These are phyloP conservation scores for Epinephelus lanceolatus DNA, from an alignment of 2,113 vertebrate species.

Conservation along the genomic window DNA sequence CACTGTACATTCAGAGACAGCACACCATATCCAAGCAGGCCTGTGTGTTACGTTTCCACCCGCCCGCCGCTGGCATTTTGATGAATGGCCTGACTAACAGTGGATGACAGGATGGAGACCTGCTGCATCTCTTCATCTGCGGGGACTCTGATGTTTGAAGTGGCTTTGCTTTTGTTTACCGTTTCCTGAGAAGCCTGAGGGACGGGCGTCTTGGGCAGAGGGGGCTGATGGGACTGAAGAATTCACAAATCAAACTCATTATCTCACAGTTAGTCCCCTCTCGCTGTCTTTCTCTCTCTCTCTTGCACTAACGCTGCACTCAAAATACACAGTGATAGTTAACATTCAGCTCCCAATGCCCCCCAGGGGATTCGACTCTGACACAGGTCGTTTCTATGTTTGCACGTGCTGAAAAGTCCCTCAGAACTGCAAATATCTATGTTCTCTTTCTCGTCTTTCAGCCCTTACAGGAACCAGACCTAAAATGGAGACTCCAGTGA, in stretches of 20 bases:
- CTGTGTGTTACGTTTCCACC: neutral
- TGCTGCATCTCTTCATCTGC: conserved; percentile 47
- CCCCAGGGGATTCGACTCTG: conserved; percentile 12
- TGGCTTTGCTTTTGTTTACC: conserved; percentile 53
- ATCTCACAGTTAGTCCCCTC: neutral
- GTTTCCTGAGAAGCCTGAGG: conserved; percentile 13
- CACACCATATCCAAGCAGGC: neutral
- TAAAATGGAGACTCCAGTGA: neutral
- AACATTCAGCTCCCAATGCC: conserved; percentile 26
- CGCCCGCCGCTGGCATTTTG: conserved; percentile 48
- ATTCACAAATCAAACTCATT: conserved; percentile 58
- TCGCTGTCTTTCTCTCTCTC: neutral
- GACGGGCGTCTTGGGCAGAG: neutral
- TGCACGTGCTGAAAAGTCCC: neutral
- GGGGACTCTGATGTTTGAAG: conserved; percentile 30
- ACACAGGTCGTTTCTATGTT: conserved; percentile 27
- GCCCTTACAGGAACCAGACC: neutral
- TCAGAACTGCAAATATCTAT: neutral
- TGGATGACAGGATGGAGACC: conserved; percentile 52
- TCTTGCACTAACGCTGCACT: neutral
- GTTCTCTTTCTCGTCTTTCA: neutral
- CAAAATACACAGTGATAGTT: conserved; percentile 20
- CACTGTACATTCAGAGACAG: conserved; percentile 12
- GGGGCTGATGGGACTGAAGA: neutral
- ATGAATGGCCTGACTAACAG: conserved; percentile 53